Evolutionary conservation across 2,888 invertebrate genomes (phyloP).

Genomic region (Ophion ventricosus): DNA sequence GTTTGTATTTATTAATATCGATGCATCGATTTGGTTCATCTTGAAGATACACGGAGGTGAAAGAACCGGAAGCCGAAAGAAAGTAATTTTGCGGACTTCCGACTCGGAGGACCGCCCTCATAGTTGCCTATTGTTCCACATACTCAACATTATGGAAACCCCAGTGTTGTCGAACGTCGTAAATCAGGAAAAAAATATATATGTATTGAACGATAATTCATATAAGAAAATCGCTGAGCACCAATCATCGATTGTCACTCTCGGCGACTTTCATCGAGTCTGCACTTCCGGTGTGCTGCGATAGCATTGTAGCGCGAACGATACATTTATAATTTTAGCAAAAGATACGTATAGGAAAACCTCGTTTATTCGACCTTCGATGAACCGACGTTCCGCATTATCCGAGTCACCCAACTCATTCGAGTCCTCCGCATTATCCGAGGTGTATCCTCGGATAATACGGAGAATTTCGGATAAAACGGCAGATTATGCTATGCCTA

Average conservation of each 20-base stretch:
- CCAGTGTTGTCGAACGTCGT: too few species aligned
- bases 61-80: slow-evolving; percentile 24
- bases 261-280: slow-evolving; percentile 27
- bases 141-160: too few species aligned
- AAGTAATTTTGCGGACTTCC: not conserved
- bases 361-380: too few species aligned
- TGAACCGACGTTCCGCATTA: too few species aligned
- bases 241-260: slow-evolving; percentile 26
- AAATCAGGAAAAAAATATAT: not conserved
- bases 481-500: too few species aligned
- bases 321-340: slow-evolving; percentile 11
- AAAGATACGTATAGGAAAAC: slow-evolving; percentile 16
- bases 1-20: not conserved
- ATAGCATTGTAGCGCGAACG: not conserved
- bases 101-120: too few species aligned
- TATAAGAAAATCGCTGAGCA: not conserved
- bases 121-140: too few species aligned
- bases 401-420: too few species aligned
- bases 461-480: too few species aligned
- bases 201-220: not conserved
- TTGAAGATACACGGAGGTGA: not conserved
- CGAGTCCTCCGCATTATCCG: too few species aligned
- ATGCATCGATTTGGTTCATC: slow-evolving; percentile 5
- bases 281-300: slow-evolving; percentile 49
- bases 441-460: too few species aligned